Percentiles rank a stretch among this genome's conserved stretches.
Evolutionary conservation across 2,888 invertebrate genomes (phyloP).

Genomic region (Pachycephus smyrnensis): DNA sequence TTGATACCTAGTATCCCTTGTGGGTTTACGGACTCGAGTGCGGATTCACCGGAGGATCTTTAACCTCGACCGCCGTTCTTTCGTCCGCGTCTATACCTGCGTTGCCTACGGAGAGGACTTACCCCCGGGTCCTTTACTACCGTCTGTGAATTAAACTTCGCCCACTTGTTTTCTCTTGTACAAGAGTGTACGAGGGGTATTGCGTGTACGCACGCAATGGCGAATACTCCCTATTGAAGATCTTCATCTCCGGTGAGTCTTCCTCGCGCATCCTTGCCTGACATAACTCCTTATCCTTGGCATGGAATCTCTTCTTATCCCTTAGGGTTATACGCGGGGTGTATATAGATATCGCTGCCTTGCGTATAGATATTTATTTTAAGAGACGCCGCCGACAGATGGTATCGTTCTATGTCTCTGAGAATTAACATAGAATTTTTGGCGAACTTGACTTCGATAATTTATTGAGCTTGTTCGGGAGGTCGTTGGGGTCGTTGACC

Average conservation of each 20-base stretch:
- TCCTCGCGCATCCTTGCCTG: not conserved
- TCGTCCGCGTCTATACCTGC: not conserved
- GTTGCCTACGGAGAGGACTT: not conserved
- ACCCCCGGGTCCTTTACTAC: not conserved
- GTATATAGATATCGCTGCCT: not conserved
- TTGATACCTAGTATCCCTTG: not conserved
- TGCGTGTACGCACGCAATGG: not conserved
- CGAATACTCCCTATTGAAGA: not conserved
- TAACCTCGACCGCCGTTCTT: not conserved
- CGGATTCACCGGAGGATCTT: not conserved
- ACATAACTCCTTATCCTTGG: constrained; percentile 1
- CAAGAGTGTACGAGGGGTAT: not conserved
- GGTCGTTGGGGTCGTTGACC: not conserved
- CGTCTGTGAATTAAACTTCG: not conserved
- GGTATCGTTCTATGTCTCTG: not conserved
- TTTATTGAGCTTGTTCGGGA: not conserved
- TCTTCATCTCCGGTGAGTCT: not conserved
- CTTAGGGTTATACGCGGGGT: not conserved
- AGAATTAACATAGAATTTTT: not conserved
- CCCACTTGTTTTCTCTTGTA: not conserved
- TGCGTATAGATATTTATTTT: not conserved
- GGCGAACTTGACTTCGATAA: not conserved
- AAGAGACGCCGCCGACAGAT: not conserved
- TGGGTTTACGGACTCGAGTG: not conserved
- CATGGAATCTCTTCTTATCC: not conserved